Base-by-base conservation (phyloP, 2,113 vertebrate genomes). In the Centrocercus urophasianus region DNA sequence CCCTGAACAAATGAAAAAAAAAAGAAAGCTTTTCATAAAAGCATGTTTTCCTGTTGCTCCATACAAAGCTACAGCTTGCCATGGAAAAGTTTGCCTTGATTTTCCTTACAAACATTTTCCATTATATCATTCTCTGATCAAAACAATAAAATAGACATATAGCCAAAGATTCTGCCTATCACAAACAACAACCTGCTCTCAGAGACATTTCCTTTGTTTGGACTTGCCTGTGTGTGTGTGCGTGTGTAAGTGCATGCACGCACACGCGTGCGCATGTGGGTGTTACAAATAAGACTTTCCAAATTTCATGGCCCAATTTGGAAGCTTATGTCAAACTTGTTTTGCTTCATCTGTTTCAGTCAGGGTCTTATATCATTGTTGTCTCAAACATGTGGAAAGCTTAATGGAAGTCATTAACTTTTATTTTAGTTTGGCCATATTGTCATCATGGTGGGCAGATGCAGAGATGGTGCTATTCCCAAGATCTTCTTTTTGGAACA, bases 381-480 rank as follows among this genome's bases (percentile, higher is more conserved):
- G 91, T 96, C 96, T 93, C 90, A 84, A 96, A 91, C 96, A 96
- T 97, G 96, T 97, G 96, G 96, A 95, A 97, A 96, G 93, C 94
- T 96, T 96, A 96, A 95, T 97, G 97, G 96, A 97, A 97, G 91
- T 96, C 95, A 97, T 97, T 97, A 97, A 94, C 93, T 96, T 96
- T 96, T 97, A 97, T 97, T 97, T 96, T 95, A 97, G 90, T 97
- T 97, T 97, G 91, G 86, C 93, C 93, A 96, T 96, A 96, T 96
- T 97, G 95, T 96, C 88, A 93, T 94, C 90, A 96, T 96, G 96
- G 94, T 92, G 60, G 93, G 94, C 95, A 96, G 95, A 95, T 95
- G 89, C 93, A 96, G 93, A 91, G 91, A 95, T 95, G 95, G 88
- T 93, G 93, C 56, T 97, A 94, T 96, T 96, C 95, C 93, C 94